phyloP scores from a whole-genome alignment of 2,888 invertebrate genomes.

The Hedychridium roseum region DNA sequence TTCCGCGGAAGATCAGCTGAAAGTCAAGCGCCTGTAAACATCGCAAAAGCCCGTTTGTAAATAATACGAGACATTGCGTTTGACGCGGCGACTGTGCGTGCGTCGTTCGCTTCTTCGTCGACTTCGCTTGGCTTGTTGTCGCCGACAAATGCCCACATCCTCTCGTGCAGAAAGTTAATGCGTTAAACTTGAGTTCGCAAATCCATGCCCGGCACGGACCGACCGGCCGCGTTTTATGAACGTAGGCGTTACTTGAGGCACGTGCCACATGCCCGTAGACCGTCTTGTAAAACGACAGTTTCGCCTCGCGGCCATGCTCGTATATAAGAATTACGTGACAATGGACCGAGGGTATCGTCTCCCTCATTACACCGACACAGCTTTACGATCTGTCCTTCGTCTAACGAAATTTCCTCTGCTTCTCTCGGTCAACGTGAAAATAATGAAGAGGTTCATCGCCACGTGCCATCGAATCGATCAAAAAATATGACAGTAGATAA shows the following conservation, averaged over 20 bases:
- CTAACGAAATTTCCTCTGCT: no score
- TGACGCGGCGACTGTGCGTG: neutral
- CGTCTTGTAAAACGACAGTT: constrained; percentile 16
- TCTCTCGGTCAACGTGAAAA: no score
- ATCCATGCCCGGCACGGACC: constrained; percentile 50
- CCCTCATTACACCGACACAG: no score
- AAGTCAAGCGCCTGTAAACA: constrained; percentile 5
- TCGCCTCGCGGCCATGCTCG: constrained; percentile 7
- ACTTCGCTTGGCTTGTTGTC: constrained; percentile 30
- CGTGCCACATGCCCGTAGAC: constrained; percentile 39
- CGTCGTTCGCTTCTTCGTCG: constrained; percentile 11
- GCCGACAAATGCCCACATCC: constrained; percentile 47
- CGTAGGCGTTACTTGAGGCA: constrained; percentile 52
- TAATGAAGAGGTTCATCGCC: no score
- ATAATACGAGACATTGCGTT: no score
- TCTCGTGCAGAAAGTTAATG: constrained; percentile 48
- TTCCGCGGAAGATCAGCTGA: constrained; percentile 10
- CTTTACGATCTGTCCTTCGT: no score
- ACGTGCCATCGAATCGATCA: no score
- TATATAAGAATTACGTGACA: constrained; percentile 4
- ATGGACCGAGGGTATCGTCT: no score
- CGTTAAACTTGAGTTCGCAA: constrained; percentile 56
- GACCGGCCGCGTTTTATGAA: constrained; percentile 40
- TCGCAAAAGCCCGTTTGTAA: constrained; percentile 6
- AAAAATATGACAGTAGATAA: no score